These are phyloP conservation scores for Drosophila tani DNA, from an alignment of 1,140 invertebrate species.

Conservation along the genomic window DNA sequence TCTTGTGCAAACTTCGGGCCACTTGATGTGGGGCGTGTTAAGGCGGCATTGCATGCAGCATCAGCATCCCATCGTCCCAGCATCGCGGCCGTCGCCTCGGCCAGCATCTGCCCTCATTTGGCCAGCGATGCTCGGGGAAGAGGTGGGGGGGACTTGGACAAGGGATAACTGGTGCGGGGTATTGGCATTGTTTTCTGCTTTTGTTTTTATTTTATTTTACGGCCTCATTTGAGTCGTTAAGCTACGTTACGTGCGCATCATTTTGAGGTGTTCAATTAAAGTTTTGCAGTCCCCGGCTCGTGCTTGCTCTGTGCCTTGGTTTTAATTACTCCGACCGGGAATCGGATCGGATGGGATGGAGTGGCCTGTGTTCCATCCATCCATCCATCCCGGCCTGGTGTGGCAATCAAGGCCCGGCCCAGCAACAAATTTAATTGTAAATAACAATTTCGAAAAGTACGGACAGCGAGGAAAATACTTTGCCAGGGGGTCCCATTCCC, in stretches of 20 bases:
- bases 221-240: constrained; percentile 74
- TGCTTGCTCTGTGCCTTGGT: constrained; percentile 50
- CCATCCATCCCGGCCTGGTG: constrained; percentile 17
- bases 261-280: constrained; percentile 82
- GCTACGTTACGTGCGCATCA: constrained; percentile 81
- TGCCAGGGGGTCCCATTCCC: constrained; percentile 32
- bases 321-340: constrained; percentile 62
- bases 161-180: constrained; percentile 24
- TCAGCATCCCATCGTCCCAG: constrained; percentile 30
- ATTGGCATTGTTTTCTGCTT: constrained; percentile 59
- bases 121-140: constrained; percentile 37
- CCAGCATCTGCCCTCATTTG: constrained; percentile 69
- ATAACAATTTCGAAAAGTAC: constrained; percentile 31
- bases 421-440: constrained; percentile 36
- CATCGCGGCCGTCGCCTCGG: constrained; percentile 8
- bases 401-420: constrained; percentile 47
- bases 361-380: constrained; percentile 9
- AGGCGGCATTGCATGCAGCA: constrained; percentile 61
- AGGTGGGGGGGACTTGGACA: constrained; percentile 19
- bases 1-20: constrained; percentile 80
- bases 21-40: constrained; percentile 77
- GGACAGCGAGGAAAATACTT: constrained; percentile 37
- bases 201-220: constrained; percentile 21
- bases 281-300: constrained; percentile 51
- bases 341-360: constrained; percentile 22